Evolutionary conservation across 2,888 invertebrate species (phyloP), one percentile per base, ranked within the genome.

Genomic region (Ectropis crepuscularia): DNA sequence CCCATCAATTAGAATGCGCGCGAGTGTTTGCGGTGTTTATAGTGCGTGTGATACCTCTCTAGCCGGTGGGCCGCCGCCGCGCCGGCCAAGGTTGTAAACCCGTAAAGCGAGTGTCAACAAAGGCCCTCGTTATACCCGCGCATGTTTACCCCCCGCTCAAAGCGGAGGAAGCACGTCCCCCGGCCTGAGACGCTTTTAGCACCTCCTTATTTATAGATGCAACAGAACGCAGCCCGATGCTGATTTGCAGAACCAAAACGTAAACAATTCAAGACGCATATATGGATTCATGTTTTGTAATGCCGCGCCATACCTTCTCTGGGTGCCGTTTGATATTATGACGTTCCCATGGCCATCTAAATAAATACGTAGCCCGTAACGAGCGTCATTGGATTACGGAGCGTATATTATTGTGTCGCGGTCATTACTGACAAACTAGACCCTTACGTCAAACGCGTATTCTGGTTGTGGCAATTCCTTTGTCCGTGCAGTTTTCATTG

Each of bases 161-260:
- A 91, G 90, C 87, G 80, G 77, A 90, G 91, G 91, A 91, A 89
- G 85, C 89, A 83, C 85, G 89, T 89, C 90, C 86, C 90, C 90
- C 87, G 85, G 84, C 78, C 83, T 79, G 88, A 62, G 83, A 86
- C 89, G 89, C 90, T 91, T 92, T 92, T 92, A 92, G 90, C 92
- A 92, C 91, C 92, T 92, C 86, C 88, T 86, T 91, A 92, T 91
- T 92, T 92, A 89, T 91, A 91, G 90, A 90, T 79, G 81, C 83
- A 86, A 85, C 85, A 84, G 77, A 83, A 81, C 86, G 81, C 80
- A 76, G 78, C 78, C 78, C 79, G 77, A 70, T 69, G 83, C 79
- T 83, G 88, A 89, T 89, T 90, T 90, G 92, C 91, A 89, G 88
- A 87, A 86, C 82, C 72, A 77, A 79, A 82, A 81, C 79, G 88